Base-by-base conservation (phyloP, 2,113 vertebrate species). In the Tympanuchus pallidicinctus region DNA sequence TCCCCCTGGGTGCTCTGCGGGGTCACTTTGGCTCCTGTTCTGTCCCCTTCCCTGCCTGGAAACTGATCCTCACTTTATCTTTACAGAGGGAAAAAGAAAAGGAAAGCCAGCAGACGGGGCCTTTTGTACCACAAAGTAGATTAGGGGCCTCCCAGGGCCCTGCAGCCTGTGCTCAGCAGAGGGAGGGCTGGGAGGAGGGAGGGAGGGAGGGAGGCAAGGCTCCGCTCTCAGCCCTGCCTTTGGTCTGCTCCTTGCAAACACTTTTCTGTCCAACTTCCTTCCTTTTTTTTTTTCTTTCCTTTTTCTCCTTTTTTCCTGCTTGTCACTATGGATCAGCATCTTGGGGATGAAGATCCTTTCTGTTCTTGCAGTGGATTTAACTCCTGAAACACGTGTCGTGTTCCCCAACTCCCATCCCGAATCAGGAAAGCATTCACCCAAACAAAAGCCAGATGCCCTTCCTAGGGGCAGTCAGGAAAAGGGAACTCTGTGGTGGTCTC, bases 101-200 rank as follows among this genome's bases (percentile, higher is more conserved):
- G 90, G 83, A 93, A 94, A 88, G 88, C 57, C 89, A 54, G 47
- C 69, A 96, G 93, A 81, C 95, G 57, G 81, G 50, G 78, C 47
- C 83, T 93, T 95, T 92, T 97, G 88, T 94, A 77, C 71, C 64
- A 64, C 79, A 95, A 94, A 92, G 93, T 79, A 95, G 96, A 92
- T 96, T 94, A 95, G 95, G 91, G 89, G 88, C 94, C 94, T 92
- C 88, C 71, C 81, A 89, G 93, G 92, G 94, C 82, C 70, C 60
- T 63, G 86, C 78, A 91, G 67, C 67, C 87, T 88, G 77, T 90
- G 80, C 43, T 82, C 47, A 76, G 69, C 70, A 72, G 76, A 67
- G 71, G 63, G 86, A 92, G 74, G 88, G 36, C 48, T 70, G 69
- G 82, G 34, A 60, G 24, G 13, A 17, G 27, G 15, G 10, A 14